Conservation (phyloP, 2,113 vertebrate species). For the Tetrax tetrax region DNA sequence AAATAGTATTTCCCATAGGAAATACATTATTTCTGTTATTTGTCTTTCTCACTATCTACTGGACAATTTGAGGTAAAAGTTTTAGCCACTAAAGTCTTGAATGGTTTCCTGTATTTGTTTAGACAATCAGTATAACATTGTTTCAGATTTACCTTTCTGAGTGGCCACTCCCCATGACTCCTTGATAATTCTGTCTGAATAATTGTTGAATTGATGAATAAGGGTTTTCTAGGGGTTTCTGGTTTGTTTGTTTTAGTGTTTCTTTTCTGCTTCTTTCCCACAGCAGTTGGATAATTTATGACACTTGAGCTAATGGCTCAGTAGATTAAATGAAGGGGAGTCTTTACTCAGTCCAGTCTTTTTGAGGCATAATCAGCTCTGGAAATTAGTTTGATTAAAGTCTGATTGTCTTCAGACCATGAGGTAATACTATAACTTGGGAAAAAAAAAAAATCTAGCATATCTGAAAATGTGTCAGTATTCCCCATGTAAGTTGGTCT, state of each 20-base stretch:
- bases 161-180: not conserved
- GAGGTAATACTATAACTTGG: not conserved
- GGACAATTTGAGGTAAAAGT: not conserved
- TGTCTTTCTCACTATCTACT: not conserved
- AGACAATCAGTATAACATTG: not conserved
- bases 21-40: not conserved
- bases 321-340: not conserved
- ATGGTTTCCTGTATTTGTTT: not conserved
- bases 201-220: not conserved
- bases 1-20: not conserved
- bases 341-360: not conserved
- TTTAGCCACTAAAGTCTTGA: not conserved
- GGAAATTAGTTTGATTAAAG: not conserved
- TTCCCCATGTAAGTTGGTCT: not conserved
- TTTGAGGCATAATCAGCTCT: not conserved
- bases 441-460: not conserved
- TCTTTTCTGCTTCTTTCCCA: not conserved
- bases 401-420: not conserved
- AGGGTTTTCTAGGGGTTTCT: not conserved
- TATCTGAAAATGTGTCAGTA: not conserved
- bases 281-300: not conserved
- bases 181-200: not conserved
- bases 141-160: not conserved
- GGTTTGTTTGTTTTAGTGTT: not conserved
- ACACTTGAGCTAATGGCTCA: not conserved